Conservation (phyloP, 2,888 invertebrate species). For the Chymomyza procnemis region DNA sequence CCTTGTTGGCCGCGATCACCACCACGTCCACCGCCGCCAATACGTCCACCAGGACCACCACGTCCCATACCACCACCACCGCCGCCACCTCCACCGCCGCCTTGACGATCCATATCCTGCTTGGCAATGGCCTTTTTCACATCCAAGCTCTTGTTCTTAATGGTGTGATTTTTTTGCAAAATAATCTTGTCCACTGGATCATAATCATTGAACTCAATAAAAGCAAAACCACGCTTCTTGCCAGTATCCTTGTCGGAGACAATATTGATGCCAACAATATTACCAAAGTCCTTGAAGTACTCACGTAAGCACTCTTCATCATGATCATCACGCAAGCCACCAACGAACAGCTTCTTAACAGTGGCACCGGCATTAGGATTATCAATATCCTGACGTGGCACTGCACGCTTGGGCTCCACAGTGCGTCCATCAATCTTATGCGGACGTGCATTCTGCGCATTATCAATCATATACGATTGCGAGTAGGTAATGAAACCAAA, state of each 20-base stretch:
- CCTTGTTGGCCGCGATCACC: conserved; percentile 79
- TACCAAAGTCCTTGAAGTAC: conserved; percentile 90
- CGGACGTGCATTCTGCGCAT: conserved; percentile 92
- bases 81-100: conserved; percentile 80
- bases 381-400: conserved; percentile 94
- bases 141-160: conserved; percentile 90
- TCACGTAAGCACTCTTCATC: conserved; percentile 92
- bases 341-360: conserved; percentile 96
- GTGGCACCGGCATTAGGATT: conserved; percentile 95
- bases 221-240: conserved; percentile 96
- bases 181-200: conserved; percentile 95
- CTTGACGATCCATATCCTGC: conserved; percentile 87
- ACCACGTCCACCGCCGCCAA: conserved; percentile 79
- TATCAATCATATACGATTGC: conserved; percentile 96
- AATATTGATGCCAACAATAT: conserved; percentile 90
- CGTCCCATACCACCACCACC: conserved; percentile 79
- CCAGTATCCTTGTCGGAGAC: conserved; percentile 95
- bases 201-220: conserved; percentile 97
- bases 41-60: conserved; percentile 74
- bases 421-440: conserved; percentile 95
- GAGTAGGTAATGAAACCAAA: conserved; percentile 99
- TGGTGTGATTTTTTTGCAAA: conserved; percentile 87
- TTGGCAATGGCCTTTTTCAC: conserved; percentile 95
- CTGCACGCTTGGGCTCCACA: conserved; percentile 98
- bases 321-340: conserved; percentile 94